Base-by-base conservation (phyloP, 2,888 invertebrate species). In the Pharmacophagus antenor region DNA sequence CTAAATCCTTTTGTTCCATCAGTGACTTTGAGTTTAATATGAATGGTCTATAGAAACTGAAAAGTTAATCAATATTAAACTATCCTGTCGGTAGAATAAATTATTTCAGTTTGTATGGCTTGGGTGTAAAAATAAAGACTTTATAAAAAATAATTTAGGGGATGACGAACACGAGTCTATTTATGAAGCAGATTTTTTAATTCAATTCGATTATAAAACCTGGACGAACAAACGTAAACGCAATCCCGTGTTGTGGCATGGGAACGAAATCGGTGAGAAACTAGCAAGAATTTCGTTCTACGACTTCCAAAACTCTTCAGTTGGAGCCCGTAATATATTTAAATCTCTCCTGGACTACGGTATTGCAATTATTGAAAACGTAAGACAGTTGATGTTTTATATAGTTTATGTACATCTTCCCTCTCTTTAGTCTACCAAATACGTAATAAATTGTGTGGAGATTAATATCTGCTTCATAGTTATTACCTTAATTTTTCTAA, bases 71-170 rank as follows among this genome's bases (percentile, higher is more conserved):
- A n/a, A n/a, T n/a, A n/a, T n/a, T n/a, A n/a, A n/a, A n/a, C n/a
- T n/a, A n/a, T n/a, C n/a, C n/a, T n/a, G n/a, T n/a, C n/a, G n/a
- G n/a, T n/a, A n/a, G n/a, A n/a, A n/a, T n/a, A n/a, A n/a, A n/a
- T n/a, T n/a, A n/a, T n/a, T n/a, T n/a, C n/a, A n/a, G n/a, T n/a
- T n/a, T n/a, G n/a, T n/a, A n/a, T n/a, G n/a, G n/a, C n/a, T n/a
- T n/a, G n/a, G n/a, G n/a, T n/a, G n/a, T n/a, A n/a, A n/a, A n/a
- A n/a, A n/a, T n/a, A n/a, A n/a, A n/a, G n/a, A n/a, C n/a, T n/a
- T n/a, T n/a, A n/a, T n/a, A n/a, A n/a, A n/a, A n/a, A n/a, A n/a
- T 27, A 6, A 44, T 46, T 54, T 67, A 93, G 93, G 93, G 94
- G 85, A 79, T 51, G 94, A 94, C 73, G 77, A 79, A 0, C 94